Evolutionary conservation across 2,797 vertebrate species (phyloP).

Genomic region (Sparus aurata): DNA sequence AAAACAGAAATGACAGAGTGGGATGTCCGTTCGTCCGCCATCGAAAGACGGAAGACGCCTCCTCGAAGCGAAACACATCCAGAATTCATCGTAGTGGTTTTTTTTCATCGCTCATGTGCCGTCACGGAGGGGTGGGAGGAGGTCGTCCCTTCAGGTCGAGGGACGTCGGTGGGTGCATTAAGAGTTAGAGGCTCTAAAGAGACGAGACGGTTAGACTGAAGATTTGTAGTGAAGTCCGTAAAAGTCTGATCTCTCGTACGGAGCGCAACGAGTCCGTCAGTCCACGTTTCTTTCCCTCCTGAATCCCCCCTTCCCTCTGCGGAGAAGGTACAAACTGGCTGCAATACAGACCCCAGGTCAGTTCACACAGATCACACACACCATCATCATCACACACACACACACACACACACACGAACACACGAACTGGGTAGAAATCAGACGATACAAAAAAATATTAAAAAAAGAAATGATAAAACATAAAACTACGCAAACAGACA

Average conservation of each 20-base stretch:
- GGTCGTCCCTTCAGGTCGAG: not conserved
- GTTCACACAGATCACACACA: conserved; percentile 49
- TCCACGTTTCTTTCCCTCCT: conserved; percentile 36
- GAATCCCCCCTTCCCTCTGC: conserved; percentile 65
- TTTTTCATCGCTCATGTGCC: conserved; percentile 88
- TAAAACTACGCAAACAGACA: conserved; percentile 63
- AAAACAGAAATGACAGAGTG: conserved; percentile 19
- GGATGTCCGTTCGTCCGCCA: conserved; percentile 54
- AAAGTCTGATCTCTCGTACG: not conserved
- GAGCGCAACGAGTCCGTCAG: not conserved
- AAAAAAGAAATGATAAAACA: conserved; percentile 34
- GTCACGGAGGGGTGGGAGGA: conserved; percentile 54
- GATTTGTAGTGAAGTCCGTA: not conserved
- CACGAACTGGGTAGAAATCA: conserved; percentile 49
- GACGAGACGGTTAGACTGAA: not conserved
- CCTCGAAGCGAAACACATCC: conserved; percentile 63
- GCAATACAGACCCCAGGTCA: conserved; percentile 50
- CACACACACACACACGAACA: conserved; percentile 37
- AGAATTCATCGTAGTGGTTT: conserved; percentile 82
- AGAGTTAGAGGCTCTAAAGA: conserved; percentile 40
- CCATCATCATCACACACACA: conserved; percentile 22
- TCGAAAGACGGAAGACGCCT: conserved; percentile 79
- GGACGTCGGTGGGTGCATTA: conserved; percentile 72
- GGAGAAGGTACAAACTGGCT: conserved; percentile 78
- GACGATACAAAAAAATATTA: conserved; percentile 56